A percentile compares a stretch with the other conserved stretches of the same genome.
Conservation (phyloP, 2,113 vertebrate species). For the Nothocercus julius region DNA sequence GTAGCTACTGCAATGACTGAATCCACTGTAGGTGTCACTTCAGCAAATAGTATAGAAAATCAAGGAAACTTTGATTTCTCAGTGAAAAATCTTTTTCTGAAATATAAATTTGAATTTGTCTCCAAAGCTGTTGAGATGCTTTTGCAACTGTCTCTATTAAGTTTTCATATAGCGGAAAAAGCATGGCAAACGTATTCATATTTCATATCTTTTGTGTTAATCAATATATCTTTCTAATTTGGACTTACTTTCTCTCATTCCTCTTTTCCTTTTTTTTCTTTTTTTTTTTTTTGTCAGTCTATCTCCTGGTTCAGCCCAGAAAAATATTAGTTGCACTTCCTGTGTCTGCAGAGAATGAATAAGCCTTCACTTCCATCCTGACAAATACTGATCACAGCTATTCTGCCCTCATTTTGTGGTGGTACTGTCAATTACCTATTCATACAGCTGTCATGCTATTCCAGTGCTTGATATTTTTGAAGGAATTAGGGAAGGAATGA, state of each 20-base stretch:
- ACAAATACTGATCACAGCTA: neutral
- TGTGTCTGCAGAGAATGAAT: neutral
- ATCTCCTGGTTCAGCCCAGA: neutral
- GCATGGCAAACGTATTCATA: neutral
- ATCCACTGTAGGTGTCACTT: neutral
- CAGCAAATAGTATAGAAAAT: neutral
- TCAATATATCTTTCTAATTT: neutral
- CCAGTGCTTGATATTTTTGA: neutral
- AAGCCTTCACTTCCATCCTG: neutral
- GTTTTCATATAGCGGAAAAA: neutral
- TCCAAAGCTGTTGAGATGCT: neutral
- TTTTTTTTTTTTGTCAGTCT: neutral
- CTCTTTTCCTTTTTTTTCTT: neutral
- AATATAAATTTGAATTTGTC: neutral
- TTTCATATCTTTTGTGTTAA: neutral
- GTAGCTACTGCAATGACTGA: neutral
- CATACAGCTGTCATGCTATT: neutral
- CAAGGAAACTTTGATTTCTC: neutral
- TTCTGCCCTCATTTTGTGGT: neutral
- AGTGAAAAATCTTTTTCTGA: neutral
- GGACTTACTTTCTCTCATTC: neutral
- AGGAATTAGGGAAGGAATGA: neutral
- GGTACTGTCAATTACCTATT: neutral
- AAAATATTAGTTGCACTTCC: neutral
- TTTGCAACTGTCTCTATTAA: neutral